Evolutionary conservation across 2,888 invertebrate genomes (phyloP).

Genomic region (Eutolmus rufibarbis): DNA sequence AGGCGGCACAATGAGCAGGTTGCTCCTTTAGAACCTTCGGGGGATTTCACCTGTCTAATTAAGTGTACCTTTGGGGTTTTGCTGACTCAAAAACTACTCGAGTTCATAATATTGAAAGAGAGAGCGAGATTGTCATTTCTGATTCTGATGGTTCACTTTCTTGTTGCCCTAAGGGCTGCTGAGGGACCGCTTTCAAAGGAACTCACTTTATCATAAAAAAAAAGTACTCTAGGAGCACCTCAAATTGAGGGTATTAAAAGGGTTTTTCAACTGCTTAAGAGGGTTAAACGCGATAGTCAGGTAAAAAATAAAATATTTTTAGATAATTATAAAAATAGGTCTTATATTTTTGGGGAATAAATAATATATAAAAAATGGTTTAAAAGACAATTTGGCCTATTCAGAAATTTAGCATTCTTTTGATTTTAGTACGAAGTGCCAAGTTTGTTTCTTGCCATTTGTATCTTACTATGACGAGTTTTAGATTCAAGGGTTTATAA

Average conservation of each 20-base stretch:
- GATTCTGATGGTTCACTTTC: background rate
- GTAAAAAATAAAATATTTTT: background rate
- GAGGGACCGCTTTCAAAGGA: background rate
- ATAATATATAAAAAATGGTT: no score
- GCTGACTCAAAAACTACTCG: background rate
- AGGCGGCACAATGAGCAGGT: constrained; percentile 7
- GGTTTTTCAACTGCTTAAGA: background rate
- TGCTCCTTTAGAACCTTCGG: background rate
- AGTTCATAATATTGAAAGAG: background rate
- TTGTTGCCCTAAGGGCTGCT: background rate
- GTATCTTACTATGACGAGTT: no score
- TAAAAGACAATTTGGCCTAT: no score
- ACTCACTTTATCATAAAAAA: background rate
- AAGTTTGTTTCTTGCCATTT: no score
- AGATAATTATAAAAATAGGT: no score
- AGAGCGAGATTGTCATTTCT: background rate
- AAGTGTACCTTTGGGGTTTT: background rate
- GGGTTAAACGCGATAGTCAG: background rate
- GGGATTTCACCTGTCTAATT: background rate
- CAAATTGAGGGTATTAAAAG: background rate
- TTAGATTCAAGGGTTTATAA: no score
- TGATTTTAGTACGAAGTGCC: no score
- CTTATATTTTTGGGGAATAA: no score
- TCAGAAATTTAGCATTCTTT: no score
- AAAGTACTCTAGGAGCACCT: background rate